Evolutionary conservation across 2,797 vertebrate genomes (phyloP).

Genomic region (Trichosurus vulpecula): DNA sequence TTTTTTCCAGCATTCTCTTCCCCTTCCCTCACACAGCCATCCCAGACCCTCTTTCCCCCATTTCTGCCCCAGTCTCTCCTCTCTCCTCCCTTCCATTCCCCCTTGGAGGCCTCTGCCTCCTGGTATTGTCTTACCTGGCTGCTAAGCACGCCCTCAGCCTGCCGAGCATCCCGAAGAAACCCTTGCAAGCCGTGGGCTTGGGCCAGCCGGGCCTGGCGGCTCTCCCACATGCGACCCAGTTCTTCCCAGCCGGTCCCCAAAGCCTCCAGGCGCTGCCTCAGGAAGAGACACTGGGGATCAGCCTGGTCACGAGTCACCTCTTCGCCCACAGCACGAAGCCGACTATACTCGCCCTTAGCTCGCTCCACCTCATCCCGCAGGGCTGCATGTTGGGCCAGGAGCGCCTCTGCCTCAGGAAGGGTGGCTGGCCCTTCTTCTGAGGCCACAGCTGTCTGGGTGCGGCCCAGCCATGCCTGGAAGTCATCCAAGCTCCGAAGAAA

Average conservation of each 20-base stretch:
- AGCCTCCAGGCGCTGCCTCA: constrained; percentile 93
- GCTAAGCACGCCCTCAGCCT: constrained; percentile 95
- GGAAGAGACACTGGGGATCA: constrained; percentile 92
- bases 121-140: constrained; percentile 89
- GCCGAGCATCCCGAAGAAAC: constrained; percentile 94
- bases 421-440: constrained; percentile 94
- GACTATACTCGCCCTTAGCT: constrained; percentile 93
- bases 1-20: neutral
- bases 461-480: constrained; percentile 95
- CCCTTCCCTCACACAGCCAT: neutral
- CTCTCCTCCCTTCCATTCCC: neutral
- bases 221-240: constrained; percentile 95
- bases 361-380: constrained; percentile 95
- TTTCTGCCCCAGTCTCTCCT: neutral
- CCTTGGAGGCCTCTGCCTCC: neutral
- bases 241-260: constrained; percentile 96
- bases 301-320: constrained; percentile 94
- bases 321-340: constrained; percentile 90
- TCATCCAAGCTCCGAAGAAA: constrained; percentile 95
- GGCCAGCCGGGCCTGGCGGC: constrained; percentile 91
- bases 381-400: constrained; percentile 91
- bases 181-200: constrained; percentile 94
- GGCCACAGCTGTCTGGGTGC: constrained; percentile 93
- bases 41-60: neutral
- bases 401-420: constrained; percentile 90